These are phyloP conservation scores for Falco rusticolus DNA, from an alignment of 2,797 vertebrate species.

Conservation along the genomic window DNA sequence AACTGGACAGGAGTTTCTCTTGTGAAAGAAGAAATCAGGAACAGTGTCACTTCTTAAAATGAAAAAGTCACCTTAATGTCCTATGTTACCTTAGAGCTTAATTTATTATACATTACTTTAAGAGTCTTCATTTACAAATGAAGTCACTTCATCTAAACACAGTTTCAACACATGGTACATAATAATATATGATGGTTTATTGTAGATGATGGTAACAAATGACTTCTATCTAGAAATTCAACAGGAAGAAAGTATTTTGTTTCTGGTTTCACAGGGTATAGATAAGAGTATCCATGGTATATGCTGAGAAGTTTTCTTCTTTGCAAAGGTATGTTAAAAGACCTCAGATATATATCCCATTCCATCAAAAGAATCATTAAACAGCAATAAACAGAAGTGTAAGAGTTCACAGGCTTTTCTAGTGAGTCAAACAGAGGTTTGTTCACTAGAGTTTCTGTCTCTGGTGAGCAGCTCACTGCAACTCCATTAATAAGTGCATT, in stretches of 20 bases:
- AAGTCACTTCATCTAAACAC: constrained; percentile 63
- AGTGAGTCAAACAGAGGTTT: constrained; percentile 60
- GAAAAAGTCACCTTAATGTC: constrained; percentile 31
- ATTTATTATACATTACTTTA: constrained; percentile 58
- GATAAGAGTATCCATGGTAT: constrained; percentile 30
- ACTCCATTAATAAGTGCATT: constrained; percentile 65
- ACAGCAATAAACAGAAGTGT: constrained; percentile 34
- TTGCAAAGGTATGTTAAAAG: constrained; percentile 48
- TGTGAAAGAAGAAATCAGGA: neutral
- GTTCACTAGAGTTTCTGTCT: constrained; percentile 66
- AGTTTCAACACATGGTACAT: constrained; percentile 65
- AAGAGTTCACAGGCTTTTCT: constrained; percentile 62
- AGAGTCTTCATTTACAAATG: constrained; percentile 67
- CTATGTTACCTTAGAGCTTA: constrained; percentile 47
- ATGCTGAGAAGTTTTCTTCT: constrained; percentile 63
- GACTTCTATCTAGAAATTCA: constrained; percentile 53
- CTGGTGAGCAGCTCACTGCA: constrained; percentile 67
- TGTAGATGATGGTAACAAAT: constrained; percentile 50
- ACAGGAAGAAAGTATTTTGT: constrained; percentile 37
- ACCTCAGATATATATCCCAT: constrained; percentile 47
- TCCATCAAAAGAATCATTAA: constrained; percentile 40
- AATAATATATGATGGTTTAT: constrained; percentile 46
- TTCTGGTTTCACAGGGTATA: constrained; percentile 52
- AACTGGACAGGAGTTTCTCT: neutral
- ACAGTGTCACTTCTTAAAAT: neutral